Percentiles rank a stretch among this genome's conserved stretches.
These are phyloP conservation scores for Choristoneura rosaceana DNA, from an alignment of 2,888 invertebrate genomes.

Conservation along the genomic window DNA sequence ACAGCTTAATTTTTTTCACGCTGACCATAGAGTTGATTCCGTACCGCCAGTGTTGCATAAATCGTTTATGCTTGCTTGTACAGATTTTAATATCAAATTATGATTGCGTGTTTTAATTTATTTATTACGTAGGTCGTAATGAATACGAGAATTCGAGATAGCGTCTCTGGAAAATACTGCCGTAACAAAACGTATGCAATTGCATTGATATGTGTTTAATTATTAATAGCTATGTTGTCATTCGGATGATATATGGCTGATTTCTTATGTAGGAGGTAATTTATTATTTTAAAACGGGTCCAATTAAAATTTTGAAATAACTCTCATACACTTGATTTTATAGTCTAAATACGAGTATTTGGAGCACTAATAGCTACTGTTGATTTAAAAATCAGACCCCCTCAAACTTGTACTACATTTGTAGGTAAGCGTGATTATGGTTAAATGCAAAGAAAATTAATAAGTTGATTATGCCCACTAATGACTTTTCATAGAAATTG, in stretches of 20 bases:
- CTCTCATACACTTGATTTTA: not conserved
- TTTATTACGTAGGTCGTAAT: slow-evolving; percentile 34
- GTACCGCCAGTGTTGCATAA: slow-evolving; percentile 36
- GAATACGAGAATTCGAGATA: slow-evolving; percentile 32
- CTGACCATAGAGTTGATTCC: slow-evolving; percentile 24
- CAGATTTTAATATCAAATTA: slow-evolving; percentile 32
- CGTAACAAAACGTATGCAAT: slow-evolving; percentile 30
- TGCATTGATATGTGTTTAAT: slow-evolving; percentile 26
- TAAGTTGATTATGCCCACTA: too few relatives aligned
- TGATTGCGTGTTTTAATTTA: slow-evolving; percentile 35
- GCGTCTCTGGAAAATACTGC: slow-evolving; percentile 32
- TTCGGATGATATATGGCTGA: slow-evolving; percentile 29
- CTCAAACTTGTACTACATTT: too few relatives aligned
- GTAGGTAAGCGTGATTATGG: too few relatives aligned
- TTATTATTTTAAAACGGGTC: not conserved
- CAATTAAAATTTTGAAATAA: not conserved
- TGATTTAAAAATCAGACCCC: not conserved
- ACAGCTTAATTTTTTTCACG: slow-evolving; percentile 56
- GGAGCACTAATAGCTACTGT: not conserved
- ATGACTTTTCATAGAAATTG: too few relatives aligned
- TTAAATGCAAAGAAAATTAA: too few relatives aligned
- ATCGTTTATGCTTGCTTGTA: slow-evolving; percentile 22
- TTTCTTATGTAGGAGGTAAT: slow-evolving; percentile 14
- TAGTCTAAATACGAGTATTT: not conserved
- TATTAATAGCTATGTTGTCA: slow-evolving; percentile 27